A percentile compares a stretch with the other conserved stretches of the same genome.
These are phyloP conservation scores for Nemoura dubitans DNA, from an alignment of 2,888 invertebrate species.

Conservation along the genomic window DNA sequence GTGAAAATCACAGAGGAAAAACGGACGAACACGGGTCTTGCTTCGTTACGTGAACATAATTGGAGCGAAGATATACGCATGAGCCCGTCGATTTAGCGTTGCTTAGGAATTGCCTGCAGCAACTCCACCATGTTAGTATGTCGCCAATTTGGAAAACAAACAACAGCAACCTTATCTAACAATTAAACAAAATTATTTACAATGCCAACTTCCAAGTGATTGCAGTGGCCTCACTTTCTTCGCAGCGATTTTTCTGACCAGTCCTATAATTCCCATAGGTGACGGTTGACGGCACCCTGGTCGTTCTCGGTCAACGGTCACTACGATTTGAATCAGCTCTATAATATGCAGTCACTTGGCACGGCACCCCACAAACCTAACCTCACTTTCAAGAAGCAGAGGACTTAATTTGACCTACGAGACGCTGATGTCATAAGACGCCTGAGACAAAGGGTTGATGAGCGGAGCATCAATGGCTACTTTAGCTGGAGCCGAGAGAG, in stretches of 20 bases:
- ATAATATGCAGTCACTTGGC: too few relatives aligned
- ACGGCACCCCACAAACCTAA: too few relatives aligned
- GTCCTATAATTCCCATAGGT: neutral
- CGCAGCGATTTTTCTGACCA: too few relatives aligned
- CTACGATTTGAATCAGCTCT: too few relatives aligned
- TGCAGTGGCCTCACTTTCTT: neutral
- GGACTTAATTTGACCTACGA: too few relatives aligned
- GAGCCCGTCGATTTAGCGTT: neutral
- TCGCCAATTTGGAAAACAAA: neutral
- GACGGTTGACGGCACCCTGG: neutral
- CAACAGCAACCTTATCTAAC: neutral
- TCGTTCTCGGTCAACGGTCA: too few relatives aligned
- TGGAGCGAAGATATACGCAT: neutral
- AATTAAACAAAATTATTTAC: neutral
- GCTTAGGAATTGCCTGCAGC: neutral
- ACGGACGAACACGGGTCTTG: neutral
- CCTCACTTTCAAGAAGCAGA: too few relatives aligned
- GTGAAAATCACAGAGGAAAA: conserved; percentile 7
- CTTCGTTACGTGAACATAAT: neutral
- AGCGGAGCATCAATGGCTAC: neutral
- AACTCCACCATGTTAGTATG: neutral
- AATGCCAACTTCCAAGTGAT: neutral
- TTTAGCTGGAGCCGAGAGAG: neutral
- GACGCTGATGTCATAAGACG: neutral
- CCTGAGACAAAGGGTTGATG: neutral